Evolutionary conservation across 2,797 vertebrate genomes (phyloP), one percentile per base, ranked within the genome.

Genomic region (Sebastes kiyomatsui): DNA sequence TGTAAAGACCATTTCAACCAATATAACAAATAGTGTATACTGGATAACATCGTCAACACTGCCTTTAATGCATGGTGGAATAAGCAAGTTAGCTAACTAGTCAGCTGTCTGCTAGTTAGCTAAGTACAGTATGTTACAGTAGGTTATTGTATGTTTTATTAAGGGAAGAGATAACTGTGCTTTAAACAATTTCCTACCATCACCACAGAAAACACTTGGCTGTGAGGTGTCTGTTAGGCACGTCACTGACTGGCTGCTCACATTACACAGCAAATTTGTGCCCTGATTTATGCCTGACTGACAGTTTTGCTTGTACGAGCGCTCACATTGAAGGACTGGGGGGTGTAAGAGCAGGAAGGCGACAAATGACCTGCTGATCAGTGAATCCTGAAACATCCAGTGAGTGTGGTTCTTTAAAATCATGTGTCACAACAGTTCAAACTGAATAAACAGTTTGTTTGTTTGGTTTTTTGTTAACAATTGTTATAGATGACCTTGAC

Each of bases 321-420:
- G 33, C 80, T 81, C 68, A 71, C 32, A 18, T 35, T 62, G 60
- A 74, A 78, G 61, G 20, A 71, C 22, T 16, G 27, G 22, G 1
- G 10, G 77, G 64, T 27, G 65, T 5, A 55, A 61, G 46, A 77
- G 38, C 73, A 61, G 66, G 32, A 65, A 67, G 61, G 67, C 46
- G 79, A 80, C 80, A 67, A 75, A 72, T 49, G 75, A 75, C 73
- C 75, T 70, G 68, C 60, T 69, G 67, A 75, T 66, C 42, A 56
- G 70, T 14, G 32, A 65, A 3, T 73, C n/a, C 66, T 72, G 73
- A 80, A 32, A 79, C 71, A 68, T 77, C 69, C 42, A 6, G 55
- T 25, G n/a, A 49, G 32, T 5, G 11, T 32, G 30, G 42, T 23
- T 42, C 55, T 4, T 59, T 35, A 28, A 38, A 58, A 62, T 52